phyloP scores from a whole-genome alignment of 35 echinoderm and acorn worm species.

The Anneissia japonica region DNA sequence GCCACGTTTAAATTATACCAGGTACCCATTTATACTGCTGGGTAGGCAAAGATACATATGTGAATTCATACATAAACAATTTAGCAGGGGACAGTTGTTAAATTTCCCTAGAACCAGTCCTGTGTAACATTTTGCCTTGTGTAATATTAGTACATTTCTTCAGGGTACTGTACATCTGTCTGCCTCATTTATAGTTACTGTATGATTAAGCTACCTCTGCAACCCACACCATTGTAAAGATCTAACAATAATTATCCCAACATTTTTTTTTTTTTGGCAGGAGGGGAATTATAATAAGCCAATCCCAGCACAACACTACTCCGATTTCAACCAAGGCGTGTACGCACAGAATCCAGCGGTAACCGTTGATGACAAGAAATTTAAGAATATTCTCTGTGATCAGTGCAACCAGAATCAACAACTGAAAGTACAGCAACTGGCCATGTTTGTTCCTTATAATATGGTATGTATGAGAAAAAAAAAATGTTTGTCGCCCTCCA shows the following conservation, averaged over 20 bases:
- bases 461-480: conserved; percentile 27
- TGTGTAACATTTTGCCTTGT: too few species aligned
- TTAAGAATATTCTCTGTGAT: conserved; percentile 3
- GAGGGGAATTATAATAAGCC: conserved; percentile 45
- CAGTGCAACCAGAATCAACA: conserved; percentile 33
- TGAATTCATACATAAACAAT: too few species aligned
- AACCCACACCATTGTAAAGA: background rate
- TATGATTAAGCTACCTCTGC: too few species aligned
- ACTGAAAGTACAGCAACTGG: conserved; percentile 39
- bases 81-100: too few species aligned
- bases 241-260: background rate
- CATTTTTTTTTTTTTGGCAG: background rate
- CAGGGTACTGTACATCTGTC: too few species aligned
- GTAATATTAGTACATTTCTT: too few species aligned
- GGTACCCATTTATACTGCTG: too few species aligned
- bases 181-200: too few species aligned
- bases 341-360: background rate
- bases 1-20: too few species aligned
- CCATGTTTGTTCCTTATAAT: conserved; percentile 29
- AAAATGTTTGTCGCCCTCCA: too few species aligned
- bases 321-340: conserved; percentile 16
- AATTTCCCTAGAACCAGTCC: too few species aligned
- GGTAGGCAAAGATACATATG: too few species aligned
- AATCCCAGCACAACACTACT: conserved; percentile 19
- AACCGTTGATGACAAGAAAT: background rate